A percentile compares a stretch with the other conserved stretches of the same genome.
These are phyloP conservation scores for Tetramorium parvispinum DNA, from an alignment of 1,140 invertebrate genomes.

Conservation along the genomic window DNA sequence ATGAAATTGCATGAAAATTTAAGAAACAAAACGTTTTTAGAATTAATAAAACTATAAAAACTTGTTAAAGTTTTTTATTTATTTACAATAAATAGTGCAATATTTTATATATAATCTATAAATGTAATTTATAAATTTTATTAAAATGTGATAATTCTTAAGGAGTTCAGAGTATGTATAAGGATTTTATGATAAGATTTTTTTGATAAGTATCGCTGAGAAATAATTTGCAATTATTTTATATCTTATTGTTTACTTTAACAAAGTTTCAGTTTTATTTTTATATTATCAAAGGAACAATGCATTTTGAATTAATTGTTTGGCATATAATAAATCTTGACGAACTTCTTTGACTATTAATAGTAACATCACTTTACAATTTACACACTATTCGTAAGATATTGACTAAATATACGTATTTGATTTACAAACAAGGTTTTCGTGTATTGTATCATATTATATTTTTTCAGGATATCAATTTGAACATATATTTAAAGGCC, in stretches of 20 bases:
- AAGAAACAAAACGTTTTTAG: too few species aligned
- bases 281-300: neutral
- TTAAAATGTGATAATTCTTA: too few species aligned
- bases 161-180: too few species aligned
- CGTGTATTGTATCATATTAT: neutral
- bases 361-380: neutral
- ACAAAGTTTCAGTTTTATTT: neutral
- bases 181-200: neutral
- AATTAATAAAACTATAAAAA: too few species aligned
- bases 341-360: neutral
- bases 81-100: too few species aligned
- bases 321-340: too few species aligned
- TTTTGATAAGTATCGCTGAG: neutral
- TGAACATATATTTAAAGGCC: neutral
- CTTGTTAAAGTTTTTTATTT: too few species aligned
- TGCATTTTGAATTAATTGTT: too few species aligned
- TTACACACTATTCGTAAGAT: neutral
- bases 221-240: neutral
- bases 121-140: too few species aligned
- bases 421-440: neutral
- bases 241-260: neutral
- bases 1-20: too few species aligned
- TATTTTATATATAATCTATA: too few species aligned
- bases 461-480: neutral
- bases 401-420: neutral